These are phyloP conservation scores for Prorops nasuta DNA, from an alignment of 1,140 invertebrate species.

Conservation along the genomic window DNA sequence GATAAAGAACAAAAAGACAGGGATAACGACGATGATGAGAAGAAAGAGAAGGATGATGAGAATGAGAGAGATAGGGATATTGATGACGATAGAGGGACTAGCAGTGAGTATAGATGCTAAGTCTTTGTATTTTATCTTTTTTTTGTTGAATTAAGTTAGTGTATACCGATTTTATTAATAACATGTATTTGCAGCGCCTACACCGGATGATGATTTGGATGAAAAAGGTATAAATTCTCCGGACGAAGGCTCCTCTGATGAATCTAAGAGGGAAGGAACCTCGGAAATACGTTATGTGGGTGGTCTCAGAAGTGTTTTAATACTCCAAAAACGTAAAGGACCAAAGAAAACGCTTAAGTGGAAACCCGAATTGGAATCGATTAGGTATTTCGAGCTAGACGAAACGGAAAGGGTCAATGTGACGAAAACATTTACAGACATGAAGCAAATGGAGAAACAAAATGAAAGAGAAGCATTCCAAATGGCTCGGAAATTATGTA, in stretches of 20 bases:
- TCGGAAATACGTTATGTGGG: slow-evolving; percentile 40
- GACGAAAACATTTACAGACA: slow-evolving; percentile 86
- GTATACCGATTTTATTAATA: background rate
- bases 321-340: slow-evolving; percentile 68
- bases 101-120: slow-evolving; percentile 26
- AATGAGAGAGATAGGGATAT: slow-evolving; percentile 27
- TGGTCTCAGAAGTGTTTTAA: slow-evolving; percentile 65
- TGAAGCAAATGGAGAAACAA: slow-evolving; percentile 85
- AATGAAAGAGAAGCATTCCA: slow-evolving; percentile 82
- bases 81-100: slow-evolving; percentile 32
- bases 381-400: slow-evolving; percentile 89
- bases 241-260: slow-evolving; percentile 25
- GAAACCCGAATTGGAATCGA: slow-evolving; percentile 77
- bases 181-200: slow-evolving; percentile 29
- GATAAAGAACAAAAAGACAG: slow-evolving; percentile 53
- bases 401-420: slow-evolving; percentile 94
- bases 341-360: slow-evolving; percentile 83
- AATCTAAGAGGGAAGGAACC: slow-evolving; percentile 28
- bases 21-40: slow-evolving; percentile 40
- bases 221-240: slow-evolving; percentile 32
- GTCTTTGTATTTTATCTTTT: slow-evolving; percentile 1
- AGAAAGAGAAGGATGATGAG: slow-evolving; percentile 35
- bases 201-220: slow-evolving; percentile 34
- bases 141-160: background rate
- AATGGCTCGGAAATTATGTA: slow-evolving; percentile 72